A percentile compares a stretch with the other conserved stretches of the same genome.
These are phyloP conservation scores for Tridacna gigas DNA, from an alignment of 2,888 invertebrate species.

Conservation along the genomic window DNA sequence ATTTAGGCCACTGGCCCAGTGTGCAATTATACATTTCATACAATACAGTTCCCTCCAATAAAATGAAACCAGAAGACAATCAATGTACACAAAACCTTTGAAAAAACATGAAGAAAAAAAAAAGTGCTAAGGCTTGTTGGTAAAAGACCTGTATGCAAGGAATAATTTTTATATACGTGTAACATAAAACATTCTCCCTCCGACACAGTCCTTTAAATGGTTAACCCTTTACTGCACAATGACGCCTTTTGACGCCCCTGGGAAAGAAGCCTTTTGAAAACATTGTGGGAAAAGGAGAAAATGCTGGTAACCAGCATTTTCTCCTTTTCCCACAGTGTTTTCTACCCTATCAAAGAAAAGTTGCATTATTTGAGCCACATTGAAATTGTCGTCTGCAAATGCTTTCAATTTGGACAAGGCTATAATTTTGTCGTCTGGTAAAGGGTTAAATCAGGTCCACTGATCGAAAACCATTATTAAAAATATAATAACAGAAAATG, in stretches of 20 bases:
- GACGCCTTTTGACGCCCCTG: not conserved
- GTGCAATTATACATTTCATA: too few species aligned
- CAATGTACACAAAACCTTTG: not conserved
- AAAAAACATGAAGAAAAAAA: not conserved
- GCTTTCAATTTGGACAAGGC: too few species aligned
- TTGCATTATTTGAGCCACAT: too few species aligned
- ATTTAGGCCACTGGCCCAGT: too few species aligned
- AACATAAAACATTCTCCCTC: too few species aligned
- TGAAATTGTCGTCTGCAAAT: too few species aligned
- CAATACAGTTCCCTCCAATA: too few species aligned
- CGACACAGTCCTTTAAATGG: not conserved
- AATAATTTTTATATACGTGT: too few species aligned
- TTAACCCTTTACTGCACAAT: not conserved
- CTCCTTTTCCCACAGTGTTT: not conserved
- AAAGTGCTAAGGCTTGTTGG: not conserved
- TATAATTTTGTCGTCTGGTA: not conserved
- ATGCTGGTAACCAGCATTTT: not conserved
- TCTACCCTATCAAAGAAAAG: not conserved
- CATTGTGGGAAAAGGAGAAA: not conserved
- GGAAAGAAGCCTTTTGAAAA: not conserved
- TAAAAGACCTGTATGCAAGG: too few species aligned
- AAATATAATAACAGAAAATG: not conserved
- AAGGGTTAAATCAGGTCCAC: not conserved
- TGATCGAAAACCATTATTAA: not conserved
- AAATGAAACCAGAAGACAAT: too few species aligned